Conservation (phyloP, 1,140 invertebrate species). For the Phenacoccus solenopsis region DNA sequence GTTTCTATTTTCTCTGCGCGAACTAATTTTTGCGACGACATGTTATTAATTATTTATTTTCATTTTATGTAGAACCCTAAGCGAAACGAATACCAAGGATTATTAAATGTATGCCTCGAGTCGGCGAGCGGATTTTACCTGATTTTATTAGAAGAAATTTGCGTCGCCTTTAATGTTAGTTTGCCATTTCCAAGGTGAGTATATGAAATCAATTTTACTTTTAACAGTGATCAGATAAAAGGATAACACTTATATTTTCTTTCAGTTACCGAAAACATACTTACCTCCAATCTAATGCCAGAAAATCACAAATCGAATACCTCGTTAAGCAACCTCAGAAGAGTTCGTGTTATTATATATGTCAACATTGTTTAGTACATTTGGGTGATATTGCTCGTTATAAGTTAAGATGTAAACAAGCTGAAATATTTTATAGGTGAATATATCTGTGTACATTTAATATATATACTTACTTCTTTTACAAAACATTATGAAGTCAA, state of each 20-base stretch:
- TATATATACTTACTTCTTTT: not conserved
- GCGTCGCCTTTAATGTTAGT: slow-evolving; percentile 64
- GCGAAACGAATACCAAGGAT: slow-evolving; percentile 54
- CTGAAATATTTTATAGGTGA: slow-evolving; percentile 64
- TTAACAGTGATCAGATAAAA: too few relatives aligned
- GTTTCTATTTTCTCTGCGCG: slow-evolving; percentile 32
- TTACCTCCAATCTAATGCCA: not conserved
- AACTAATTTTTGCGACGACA: not conserved
- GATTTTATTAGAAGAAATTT: slow-evolving; percentile 65
- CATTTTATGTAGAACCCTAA: slow-evolving; percentile 46
- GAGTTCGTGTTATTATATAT: slow-evolving; percentile 65
- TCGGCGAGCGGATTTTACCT: slow-evolving; percentile 75
- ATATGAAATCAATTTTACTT: too few relatives aligned
- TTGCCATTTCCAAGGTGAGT: slow-evolving; percentile 54
- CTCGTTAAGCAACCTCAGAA: slow-evolving; percentile 42
- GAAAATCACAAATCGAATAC: not conserved
- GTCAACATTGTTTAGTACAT: slow-evolving; percentile 75
- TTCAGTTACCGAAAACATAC: slow-evolving; percentile 10
- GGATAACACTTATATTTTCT: too few relatives aligned
- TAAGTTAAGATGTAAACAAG: slow-evolving; percentile 60
- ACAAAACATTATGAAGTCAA: not conserved
- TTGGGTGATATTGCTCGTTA: slow-evolving; percentile 76
- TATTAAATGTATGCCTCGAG: slow-evolving; percentile 64
- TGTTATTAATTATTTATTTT: slow-evolving; percentile 17
- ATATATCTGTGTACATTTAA: slow-evolving; percentile 21